Percentiles rank a stretch among this genome's conserved stretches.
Conservation (phyloP, 2,113 vertebrate genomes). For the Tonatia bakeri region DNA sequence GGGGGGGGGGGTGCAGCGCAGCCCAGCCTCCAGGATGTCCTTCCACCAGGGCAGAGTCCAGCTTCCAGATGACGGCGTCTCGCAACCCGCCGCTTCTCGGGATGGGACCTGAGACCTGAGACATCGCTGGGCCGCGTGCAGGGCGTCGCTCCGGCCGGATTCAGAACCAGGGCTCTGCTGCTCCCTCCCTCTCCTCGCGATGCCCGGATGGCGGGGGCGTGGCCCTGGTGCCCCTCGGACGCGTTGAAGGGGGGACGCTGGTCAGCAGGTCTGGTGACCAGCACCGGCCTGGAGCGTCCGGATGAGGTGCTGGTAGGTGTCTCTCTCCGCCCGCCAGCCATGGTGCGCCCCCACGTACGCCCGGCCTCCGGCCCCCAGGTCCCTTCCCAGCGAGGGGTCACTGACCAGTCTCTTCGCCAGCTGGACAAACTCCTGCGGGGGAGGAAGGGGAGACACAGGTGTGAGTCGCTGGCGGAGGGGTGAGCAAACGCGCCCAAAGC, state of each 20-base stretch:
- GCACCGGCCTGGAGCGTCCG: slow-evolving; percentile 73
- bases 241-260: neutral
- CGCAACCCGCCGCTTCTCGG: neutral
- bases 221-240: neutral
- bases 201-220: neutral
- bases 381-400: slow-evolving; percentile 80
- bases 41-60: neutral
- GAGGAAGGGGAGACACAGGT: fast-evolving
- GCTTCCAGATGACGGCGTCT: neutral
- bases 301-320: slow-evolving; percentile 87
- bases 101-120: neutral
- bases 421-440: slow-evolving; percentile 89
- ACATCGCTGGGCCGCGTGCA: neutral
- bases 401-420: slow-evolving; percentile 86
- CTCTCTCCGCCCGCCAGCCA: slow-evolving; percentile 82
- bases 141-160: neutral
- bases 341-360: slow-evolving; percentile 84
- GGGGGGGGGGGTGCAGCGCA: fast-evolving
- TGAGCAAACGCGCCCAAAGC: fast-evolving
- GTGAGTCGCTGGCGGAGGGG: fast-evolving
- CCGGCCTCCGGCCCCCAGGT: slow-evolving; percentile 83
- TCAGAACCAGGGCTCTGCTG: neutral
- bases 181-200: no score
- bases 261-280: neutral
- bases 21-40: no score